phyloP scores from a whole-genome alignment of 2,113 vertebrate species.

The Campylomormyrus tamandua region DNA sequence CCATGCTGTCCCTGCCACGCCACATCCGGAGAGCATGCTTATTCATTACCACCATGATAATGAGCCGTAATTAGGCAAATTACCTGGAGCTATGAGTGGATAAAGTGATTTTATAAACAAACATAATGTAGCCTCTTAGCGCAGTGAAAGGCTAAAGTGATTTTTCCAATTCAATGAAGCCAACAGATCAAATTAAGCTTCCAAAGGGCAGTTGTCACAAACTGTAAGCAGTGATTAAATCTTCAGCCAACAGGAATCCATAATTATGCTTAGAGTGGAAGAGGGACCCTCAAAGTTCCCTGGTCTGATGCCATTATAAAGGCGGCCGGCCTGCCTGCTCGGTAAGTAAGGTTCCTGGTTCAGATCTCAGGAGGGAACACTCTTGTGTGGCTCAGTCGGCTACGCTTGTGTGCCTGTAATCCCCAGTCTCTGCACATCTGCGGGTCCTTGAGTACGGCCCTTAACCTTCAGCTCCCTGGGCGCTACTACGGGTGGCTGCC shows the following conservation, averaged over 20 bases:
- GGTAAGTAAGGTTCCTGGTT: no score
- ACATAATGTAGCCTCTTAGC: background rate
- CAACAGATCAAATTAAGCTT: background rate
- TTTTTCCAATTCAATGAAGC: background rate
- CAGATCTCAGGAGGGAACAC: no score
- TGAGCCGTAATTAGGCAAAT: background rate
- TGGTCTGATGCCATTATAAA: conserved; percentile 63
- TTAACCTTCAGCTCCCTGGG: no score
- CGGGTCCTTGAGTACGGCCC: no score
- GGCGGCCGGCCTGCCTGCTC: no score
- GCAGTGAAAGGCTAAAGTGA: background rate
- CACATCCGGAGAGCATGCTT: background rate
- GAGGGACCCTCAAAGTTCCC: conserved; percentile 56
- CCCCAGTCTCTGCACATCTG: no score
- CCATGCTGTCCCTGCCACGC: background rate
- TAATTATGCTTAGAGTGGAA: conserved; percentile 47
- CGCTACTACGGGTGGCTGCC: no score
- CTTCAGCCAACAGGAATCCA: background rate
- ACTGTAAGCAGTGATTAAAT: conserved; percentile 11
- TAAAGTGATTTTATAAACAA: background rate
- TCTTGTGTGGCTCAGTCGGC: no score
- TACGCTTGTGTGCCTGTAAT: no score
- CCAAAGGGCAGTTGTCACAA: background rate
- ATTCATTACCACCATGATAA: background rate
- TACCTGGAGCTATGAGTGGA: background rate